Evolutionary conservation across 2,113 vertebrate genomes (phyloP), one percentile per base, ranked within the genome.

Genomic region (Burhinus bistriatus): DNA sequence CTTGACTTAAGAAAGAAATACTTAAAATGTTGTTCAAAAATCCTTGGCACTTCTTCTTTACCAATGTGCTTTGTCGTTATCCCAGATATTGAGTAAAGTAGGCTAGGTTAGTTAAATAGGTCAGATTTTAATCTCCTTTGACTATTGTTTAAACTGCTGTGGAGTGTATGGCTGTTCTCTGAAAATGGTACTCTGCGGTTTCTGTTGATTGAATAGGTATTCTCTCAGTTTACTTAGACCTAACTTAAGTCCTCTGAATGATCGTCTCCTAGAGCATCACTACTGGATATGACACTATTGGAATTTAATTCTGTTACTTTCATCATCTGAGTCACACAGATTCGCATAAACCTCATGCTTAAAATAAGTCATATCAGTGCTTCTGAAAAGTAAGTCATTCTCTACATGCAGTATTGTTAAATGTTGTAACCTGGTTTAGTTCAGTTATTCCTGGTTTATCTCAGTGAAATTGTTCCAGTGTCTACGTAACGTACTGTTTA

Each of bases 201-300:
- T 49, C 40, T 83, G 19, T 61, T 54, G 45, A 14, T 49, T 26
- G 30, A 83, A 30, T 13, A 66, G 23, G 5, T 55, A 5, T 78
- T 78, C 58, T 61, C 45, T 87, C 15, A 59, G 40, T 78, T 68
- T 57, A 16, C 12, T 45, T 47, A 76, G 21, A 32, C 44, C 25
- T 76, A 62, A 26, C 29, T 58, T 54, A 58, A 82, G 34, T 42
- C 27, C 44, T 65, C 64, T 87, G 57, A 66, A 40, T 45, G 32
- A n/a, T 38, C 45, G 36, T 10, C 29, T 83, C 18, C 47, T 9
- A 13, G 30, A 68, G 22, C 57, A 78, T 83, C 36, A 51, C 65
- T 62, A 19, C 47, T 1, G 3, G 36, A 64, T 75, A 57, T 20
- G 27, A 51, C 5, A 7, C 17, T 44, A 15, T 52, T 0, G 1